These are phyloP conservation scores for Trichopria drosophilae DNA, from an alignment of 2,888 invertebrate species.

Conservation along the genomic window DNA sequence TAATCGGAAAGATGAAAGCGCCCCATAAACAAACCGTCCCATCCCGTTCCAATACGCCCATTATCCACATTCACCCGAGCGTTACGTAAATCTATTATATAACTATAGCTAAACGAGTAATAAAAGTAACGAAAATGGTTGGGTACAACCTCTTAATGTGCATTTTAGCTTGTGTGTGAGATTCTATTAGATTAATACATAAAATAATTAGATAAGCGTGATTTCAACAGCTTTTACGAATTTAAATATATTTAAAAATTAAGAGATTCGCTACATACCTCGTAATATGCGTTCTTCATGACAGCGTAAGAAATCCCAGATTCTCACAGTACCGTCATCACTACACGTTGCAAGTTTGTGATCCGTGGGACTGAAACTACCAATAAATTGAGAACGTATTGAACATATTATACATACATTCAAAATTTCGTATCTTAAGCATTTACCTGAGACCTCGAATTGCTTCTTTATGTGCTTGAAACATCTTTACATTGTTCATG, in stretches of 20 bases:
- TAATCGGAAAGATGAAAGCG: too few species aligned
- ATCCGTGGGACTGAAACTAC: slow-evolving; percentile 98
- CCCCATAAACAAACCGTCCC: too few species aligned
- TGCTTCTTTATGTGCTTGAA: slow-evolving; percentile 99
- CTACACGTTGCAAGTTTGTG: slow-evolving; percentile 98
- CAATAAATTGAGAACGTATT: slow-evolving; percentile 27
- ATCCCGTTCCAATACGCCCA: too few species aligned
- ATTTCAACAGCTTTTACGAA: slow-evolving; percentile 8
- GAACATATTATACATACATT: not conserved
- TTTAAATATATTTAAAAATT: slow-evolving; percentile 13
- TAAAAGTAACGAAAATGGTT: too few species aligned
- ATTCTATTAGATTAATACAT: too few species aligned
- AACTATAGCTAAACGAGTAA: too few species aligned
- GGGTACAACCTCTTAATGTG: too few species aligned
- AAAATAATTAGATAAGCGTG: too few species aligned
- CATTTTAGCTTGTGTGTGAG: too few species aligned
- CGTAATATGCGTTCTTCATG: slow-evolving; percentile 92
- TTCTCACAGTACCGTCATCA: slow-evolving; percentile 96
- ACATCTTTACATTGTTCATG: slow-evolving; percentile 99
- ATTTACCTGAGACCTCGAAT: slow-evolving; percentile 95
- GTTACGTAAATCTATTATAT: too few species aligned
- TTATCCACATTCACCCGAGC: too few species aligned
- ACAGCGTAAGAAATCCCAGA: slow-evolving; percentile 98
- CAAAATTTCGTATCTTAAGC: slow-evolving; percentile 28
- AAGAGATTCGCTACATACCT: too few species aligned